Percentiles rank a stretch among this genome's conserved stretches.
Evolutionary conservation across 2,888 invertebrate genomes (phyloP).

Genomic region (Epirrhoe tristata): DNA sequence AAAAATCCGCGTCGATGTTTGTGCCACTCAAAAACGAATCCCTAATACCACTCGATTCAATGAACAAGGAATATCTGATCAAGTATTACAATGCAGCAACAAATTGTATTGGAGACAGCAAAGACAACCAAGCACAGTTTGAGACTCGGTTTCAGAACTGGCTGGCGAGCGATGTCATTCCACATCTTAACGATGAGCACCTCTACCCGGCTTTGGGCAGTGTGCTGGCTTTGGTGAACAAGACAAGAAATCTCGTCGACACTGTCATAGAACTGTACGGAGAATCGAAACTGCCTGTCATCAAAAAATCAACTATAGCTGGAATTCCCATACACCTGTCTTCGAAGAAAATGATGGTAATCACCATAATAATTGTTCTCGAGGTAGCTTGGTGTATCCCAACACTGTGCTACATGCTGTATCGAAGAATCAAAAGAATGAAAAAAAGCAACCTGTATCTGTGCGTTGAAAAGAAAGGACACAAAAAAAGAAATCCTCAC

Average conservation of each 20-base stretch:
- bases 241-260: conserved; percentile 45
- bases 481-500: not conserved
- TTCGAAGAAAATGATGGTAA: conserved; percentile 61
- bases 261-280: conserved; percentile 38
- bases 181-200: conserved; percentile 85
- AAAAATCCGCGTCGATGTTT: conserved; percentile 84
- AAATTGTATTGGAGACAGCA: conserved; percentile 76
- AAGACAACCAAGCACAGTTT: conserved; percentile 71
- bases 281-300: not conserved
- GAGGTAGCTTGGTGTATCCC: conserved; percentile 72
- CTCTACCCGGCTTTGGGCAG: conserved; percentile 85
- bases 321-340: conserved; percentile 48
- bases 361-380: conserved; percentile 60
- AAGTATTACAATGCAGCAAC: conserved; percentile 85
- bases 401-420: conserved; percentile 52
- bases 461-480: not conserved
- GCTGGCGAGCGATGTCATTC: conserved; percentile 78
- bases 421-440: conserved; percentile 43
- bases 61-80: conserved; percentile 70
- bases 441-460: conserved; percentile 21
- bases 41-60: conserved; percentile 56
- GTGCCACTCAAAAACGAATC: conserved; percentile 82
- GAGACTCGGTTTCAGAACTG: conserved; percentile 83
- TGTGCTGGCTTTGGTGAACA: conserved; percentile 70
- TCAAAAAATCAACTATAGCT: conserved; percentile 26